phyloP scores from a whole-genome alignment of 2,888 invertebrate species.

The Tholera decimalis region DNA sequence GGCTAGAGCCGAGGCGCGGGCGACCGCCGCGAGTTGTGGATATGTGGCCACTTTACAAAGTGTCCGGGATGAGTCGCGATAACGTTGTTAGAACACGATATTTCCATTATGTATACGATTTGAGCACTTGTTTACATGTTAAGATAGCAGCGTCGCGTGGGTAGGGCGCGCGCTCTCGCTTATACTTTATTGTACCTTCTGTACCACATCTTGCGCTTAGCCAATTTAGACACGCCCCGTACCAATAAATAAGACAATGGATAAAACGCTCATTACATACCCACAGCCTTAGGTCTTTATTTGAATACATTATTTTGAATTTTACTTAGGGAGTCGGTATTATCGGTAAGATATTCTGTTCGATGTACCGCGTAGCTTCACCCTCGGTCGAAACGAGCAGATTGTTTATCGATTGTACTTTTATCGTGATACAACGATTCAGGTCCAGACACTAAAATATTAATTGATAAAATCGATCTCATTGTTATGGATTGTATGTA shows the following conservation, averaged over 20 bases:
- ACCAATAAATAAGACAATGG: conserved; percentile 70
- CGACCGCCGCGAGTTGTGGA: conserved; percentile 72
- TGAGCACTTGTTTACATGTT: conserved; percentile 90
- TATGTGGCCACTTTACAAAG: conserved; percentile 90
- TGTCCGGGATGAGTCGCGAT: conserved; percentile 91
- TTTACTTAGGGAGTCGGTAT: conserved; percentile 52
- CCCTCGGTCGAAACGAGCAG: conserved; percentile 44
- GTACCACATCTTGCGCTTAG: conserved; percentile 78
- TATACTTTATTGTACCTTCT: conserved; percentile 69
- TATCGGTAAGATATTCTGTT: conserved; percentile 62
- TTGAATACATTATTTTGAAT: conserved; percentile 60
- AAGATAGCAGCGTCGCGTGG: conserved; percentile 87
- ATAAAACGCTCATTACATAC: conserved; percentile 66
- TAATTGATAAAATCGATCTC: conserved; percentile 88
- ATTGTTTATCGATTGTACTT: conserved; percentile 63
- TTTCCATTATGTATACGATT: conserved; percentile 92
- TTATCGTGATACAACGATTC: conserved; percentile 83
- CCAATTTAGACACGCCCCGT: conserved; percentile 74
- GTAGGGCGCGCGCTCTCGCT: conserved; percentile 78
- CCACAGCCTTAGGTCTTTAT: conserved; percentile 62
- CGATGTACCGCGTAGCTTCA: conserved; percentile 41
- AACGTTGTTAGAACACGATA: conserved; percentile 91
- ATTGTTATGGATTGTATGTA: conserved; percentile 88
- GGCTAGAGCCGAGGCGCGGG: conserved; percentile 55
- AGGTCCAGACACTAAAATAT: conserved; percentile 80